These are phyloP conservation scores for Philaethria dido DNA, from an alignment of 2,888 invertebrate genomes.

Conservation along the genomic window DNA sequence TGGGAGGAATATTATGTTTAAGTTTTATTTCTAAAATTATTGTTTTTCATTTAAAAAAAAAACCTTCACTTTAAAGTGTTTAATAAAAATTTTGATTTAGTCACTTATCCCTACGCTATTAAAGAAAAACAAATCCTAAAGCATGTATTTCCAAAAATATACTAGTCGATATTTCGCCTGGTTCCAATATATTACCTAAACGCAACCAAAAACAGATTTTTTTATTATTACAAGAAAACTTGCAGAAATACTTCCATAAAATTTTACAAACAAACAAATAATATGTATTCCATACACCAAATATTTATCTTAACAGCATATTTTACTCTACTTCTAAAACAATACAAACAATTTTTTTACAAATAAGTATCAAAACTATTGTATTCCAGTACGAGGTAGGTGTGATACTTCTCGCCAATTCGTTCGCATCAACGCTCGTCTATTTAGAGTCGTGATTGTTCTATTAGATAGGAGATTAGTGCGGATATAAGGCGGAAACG, in stretches of 20 bases:
- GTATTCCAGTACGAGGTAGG: constrained; percentile 54
- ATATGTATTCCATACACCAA: background rate
- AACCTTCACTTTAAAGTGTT: too few species aligned
- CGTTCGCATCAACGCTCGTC: constrained; percentile 74
- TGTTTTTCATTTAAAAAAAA: too few species aligned
- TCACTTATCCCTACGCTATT: too few species aligned
- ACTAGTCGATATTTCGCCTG: too few species aligned
- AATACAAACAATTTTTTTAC: background rate
- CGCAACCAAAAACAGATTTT: too few species aligned
- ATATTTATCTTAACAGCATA: background rate
- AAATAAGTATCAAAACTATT: constrained; percentile 60
- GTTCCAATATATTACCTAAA: too few species aligned
- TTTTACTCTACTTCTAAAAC: background rate
- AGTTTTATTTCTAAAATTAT: too few species aligned
- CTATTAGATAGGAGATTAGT: constrained; percentile 56
- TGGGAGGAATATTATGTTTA: too few species aligned
- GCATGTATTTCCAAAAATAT: too few species aligned
- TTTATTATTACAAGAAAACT: too few species aligned
- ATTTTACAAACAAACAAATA: background rate
- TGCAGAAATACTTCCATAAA: background rate
- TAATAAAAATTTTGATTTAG: too few species aligned
- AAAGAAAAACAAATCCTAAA: too few species aligned
- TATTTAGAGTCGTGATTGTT: constrained; percentile 68
- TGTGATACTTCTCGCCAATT: constrained; percentile 73
- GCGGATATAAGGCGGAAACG: constrained; percentile 38